phyloP scores from a whole-genome alignment of 2,888 invertebrate species.

The Nemotelus nigrinus region DNA sequence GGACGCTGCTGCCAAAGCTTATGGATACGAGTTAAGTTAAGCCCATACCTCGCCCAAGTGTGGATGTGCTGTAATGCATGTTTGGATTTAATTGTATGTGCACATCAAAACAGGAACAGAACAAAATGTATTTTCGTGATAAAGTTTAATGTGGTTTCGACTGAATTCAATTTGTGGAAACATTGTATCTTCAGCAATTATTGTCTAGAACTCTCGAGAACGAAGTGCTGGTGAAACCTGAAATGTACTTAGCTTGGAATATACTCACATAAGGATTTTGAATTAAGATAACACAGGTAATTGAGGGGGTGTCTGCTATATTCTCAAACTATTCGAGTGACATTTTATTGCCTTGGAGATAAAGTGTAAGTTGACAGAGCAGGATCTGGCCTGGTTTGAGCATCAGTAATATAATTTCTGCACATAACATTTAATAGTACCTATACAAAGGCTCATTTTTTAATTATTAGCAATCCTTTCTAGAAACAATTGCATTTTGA shows the following conservation, averaged over 20 bases:
- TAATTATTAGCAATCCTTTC: too few relatives aligned
- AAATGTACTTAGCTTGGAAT: conserved; percentile 34
- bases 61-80: conserved; percentile 27
- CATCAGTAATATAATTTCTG: too few relatives aligned
- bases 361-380: not conserved
- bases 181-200: conserved; percentile 43
- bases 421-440: too few relatives aligned
- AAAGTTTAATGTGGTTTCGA: conserved; percentile 49
- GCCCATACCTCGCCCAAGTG: not conserved
- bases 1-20: not conserved
- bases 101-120: conserved; percentile 47
- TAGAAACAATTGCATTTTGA: too few relatives aligned
- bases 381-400: not conserved
- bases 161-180: conserved; percentile 49
- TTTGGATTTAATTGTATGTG: conserved; percentile 47
- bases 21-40: not conserved
- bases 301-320: not conserved
- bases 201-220: conserved; percentile 23
- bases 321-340: not conserved
- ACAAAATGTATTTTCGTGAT: conserved; percentile 48
- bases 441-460: too few relatives aligned
- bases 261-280: conserved; percentile 18
- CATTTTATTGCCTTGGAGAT: not conserved
- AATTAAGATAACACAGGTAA: conserved; percentile 34
- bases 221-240: conserved; percentile 31